Percentiles rank a stretch among this genome's conserved stretches.
Evolutionary conservation across 2,797 vertebrate species (phyloP).

Genomic region (Myotis findleyi): DNA sequence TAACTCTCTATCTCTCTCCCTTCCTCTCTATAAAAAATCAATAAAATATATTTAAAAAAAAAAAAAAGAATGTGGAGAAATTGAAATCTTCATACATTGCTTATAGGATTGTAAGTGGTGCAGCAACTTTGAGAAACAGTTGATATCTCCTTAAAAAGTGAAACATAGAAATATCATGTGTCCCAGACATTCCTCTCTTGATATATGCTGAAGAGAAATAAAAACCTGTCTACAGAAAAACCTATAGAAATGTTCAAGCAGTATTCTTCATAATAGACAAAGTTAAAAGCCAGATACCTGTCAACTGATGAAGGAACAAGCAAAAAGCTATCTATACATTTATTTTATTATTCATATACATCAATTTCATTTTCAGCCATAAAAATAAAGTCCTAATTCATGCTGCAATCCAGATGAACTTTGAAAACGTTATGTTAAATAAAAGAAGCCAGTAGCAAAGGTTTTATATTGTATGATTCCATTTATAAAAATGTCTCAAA

Average conservation of each 20-base stretch:
- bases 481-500: not conserved
- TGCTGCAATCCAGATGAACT: not conserved
- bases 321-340: not conserved
- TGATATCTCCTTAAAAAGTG: not conserved
- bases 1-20: too few relatives aligned
- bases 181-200: not conserved
- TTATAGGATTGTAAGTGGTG: not conserved
- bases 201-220: not conserved
- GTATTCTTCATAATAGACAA: not conserved
- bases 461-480: not conserved
- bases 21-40: too few relatives aligned
- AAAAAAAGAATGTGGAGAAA: not conserved
- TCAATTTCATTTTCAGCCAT: not conserved
- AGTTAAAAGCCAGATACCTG: not conserved
- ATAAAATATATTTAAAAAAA: too few relatives aligned
- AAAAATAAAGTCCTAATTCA: not conserved
- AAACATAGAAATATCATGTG: not conserved
- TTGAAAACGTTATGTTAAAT: not conserved
- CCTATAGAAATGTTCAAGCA: not conserved
- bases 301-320: not conserved
- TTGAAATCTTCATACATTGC: not conserved
- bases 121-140: not conserved
- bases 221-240: not conserved
- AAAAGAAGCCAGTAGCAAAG: not conserved
- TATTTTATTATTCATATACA: not conserved